Percentiles rank a stretch among this genome's conserved stretches.
Conservation (phyloP, 2,113 vertebrate genomes). For the Labeo catla region DNA sequence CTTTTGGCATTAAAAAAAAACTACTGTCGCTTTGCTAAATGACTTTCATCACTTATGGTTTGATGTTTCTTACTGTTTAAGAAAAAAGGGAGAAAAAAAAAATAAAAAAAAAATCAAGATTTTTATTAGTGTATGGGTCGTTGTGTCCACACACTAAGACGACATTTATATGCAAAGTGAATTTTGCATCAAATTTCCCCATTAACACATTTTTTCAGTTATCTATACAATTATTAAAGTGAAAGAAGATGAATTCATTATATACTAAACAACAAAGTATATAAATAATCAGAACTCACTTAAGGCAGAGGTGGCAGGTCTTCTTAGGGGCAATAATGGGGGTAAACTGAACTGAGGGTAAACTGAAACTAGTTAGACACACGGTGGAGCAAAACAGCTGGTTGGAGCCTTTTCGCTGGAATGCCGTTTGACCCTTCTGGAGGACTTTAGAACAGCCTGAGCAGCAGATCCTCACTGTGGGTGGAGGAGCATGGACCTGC, state of each 20-base stretch:
- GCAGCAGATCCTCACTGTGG: slow-evolving; percentile 88
- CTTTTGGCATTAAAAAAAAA: no score
- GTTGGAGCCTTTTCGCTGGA: slow-evolving; percentile 96
- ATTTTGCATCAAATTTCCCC: no score
- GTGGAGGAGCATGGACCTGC: slow-evolving; percentile 63
- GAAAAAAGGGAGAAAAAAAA: no score
- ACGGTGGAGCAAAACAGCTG: slow-evolving; percentile 98
- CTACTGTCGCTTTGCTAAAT: no score
- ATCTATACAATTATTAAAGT: not conserved
- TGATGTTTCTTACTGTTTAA: no score
- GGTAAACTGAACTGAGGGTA: slow-evolving; percentile 71
- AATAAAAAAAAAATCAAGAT: no score
- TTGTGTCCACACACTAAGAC: no score
- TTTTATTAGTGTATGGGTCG: no score
- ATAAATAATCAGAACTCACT: slow-evolving; percentile 71
- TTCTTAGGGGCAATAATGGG: slow-evolving; percentile 80
- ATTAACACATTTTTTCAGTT: not conserved
- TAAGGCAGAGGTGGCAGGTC: slow-evolving; percentile 92
- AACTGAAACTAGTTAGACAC: slow-evolving; percentile 92
- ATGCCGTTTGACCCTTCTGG: slow-evolving; percentile 96
- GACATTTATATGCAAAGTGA: no score
- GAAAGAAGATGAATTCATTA: not conserved
- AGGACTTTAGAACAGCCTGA: slow-evolving; percentile 95
- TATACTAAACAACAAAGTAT: not conserved
- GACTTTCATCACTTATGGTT: no score